Base-by-base conservation (phyloP, 2,888 invertebrate genomes). In the Clepsis dumicolana region DNA sequence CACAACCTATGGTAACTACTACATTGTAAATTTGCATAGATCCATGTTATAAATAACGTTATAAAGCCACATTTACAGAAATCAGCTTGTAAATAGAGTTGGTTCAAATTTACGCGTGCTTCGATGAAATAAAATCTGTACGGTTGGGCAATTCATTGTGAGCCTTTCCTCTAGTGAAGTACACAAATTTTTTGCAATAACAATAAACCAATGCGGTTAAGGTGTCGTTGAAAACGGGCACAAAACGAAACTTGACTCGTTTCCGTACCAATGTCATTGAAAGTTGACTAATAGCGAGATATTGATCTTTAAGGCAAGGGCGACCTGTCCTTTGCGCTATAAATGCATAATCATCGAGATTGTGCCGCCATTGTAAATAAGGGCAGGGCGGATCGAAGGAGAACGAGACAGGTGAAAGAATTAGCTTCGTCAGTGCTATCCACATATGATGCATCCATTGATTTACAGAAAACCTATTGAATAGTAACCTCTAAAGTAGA, bases 251-350 rank as follows among this genome's bases (percentile, higher is more conserved):
- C 70, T 68, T 65, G 63, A 66, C 72, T 70, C 70, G 73, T 74
- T 77, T 76, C 77, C 75, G 74, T 73, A 75, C 75, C 73, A 90
- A 89, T 89, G 89, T 87, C 88, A 84, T 82, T 81, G 82, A 85
- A 84, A 84, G 84, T 86, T 82, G 77, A 79, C 76, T 68, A 54
- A 71, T 62, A 41, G 50, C 25, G 35, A 70, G 63, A 70, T 63
- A 65, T 65, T 57, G 62, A 66, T 66, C 62, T 65, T 63, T 35
- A 63, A 50, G 35, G 59, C 67, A 64, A 70, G 60, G 64, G 65
- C 60, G 59, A 50, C 41, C 35, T 63, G 59, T 67, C 70, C 67
- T 67, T 64, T 38, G 52, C 41, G 25, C 54, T 64, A 59, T 59
- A 59, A 41, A 68, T 29, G 62, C 56, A 63, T 63, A 67, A 50